phyloP scores from a whole-genome alignment of 1,140 invertebrate species.

The Doryteuthis pealeii region DNA sequence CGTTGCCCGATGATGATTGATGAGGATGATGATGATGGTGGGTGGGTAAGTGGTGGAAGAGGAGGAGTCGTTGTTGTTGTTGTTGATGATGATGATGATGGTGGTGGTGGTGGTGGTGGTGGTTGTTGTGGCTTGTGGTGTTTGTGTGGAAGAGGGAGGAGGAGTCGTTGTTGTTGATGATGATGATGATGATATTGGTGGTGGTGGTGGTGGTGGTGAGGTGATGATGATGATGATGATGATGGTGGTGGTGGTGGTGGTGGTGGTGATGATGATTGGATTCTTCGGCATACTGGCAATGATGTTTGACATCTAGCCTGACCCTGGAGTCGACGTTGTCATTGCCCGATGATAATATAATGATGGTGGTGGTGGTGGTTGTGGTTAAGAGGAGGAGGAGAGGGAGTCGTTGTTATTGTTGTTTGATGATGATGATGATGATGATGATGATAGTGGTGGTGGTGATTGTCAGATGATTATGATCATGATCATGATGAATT shows the following conservation, averaged over 20 bases:
- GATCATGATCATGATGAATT: no score
- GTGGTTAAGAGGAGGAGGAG: no score
- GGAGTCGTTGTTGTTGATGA: not conserved
- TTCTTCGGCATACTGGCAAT: no score
- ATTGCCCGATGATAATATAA: no score
- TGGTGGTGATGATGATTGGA: slow-evolving; percentile 14
- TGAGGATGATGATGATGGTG: not conserved
- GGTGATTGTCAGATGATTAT: no score
- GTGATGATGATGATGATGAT: slow-evolving; percentile 3
- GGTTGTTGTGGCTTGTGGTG: slow-evolving; percentile 13
- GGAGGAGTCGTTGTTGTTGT: slow-evolving; percentile 85
- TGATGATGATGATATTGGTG: slow-evolving; percentile 2
- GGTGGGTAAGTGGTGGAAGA: slow-evolving; percentile 35
- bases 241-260: slow-evolving; percentile 2
- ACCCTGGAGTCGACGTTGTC: not conserved
- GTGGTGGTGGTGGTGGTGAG: not conserved
- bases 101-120: slow-evolving; percentile 18
- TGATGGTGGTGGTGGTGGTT: no score
- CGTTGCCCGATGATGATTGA: no score
- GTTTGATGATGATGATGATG: no score
- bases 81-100: slow-evolving; percentile 73
- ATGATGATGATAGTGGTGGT: no score
- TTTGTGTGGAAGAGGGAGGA: not conserved
- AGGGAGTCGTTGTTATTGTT: no score
- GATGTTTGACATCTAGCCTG: no score